Conservation (phyloP, 2,797 vertebrate species). For the Muscicapa striata region DNA sequence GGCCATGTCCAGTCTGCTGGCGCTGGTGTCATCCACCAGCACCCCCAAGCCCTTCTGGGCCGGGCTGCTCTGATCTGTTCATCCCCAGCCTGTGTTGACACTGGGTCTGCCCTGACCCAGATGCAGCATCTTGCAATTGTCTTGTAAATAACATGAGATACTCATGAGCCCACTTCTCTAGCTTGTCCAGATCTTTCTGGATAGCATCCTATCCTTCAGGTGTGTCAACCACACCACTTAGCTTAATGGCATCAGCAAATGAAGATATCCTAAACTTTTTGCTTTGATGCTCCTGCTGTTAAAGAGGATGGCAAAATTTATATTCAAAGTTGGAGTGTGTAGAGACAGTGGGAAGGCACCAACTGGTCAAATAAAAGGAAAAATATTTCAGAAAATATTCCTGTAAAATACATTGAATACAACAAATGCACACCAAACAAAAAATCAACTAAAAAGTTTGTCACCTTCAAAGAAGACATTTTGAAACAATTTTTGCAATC, state of each 20-base stretch:
- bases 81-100: not conserved
- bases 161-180: not conserved
- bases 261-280: not conserved
- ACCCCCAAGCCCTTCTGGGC: no score
- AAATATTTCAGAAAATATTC: not conserved
- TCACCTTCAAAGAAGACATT: not conserved
- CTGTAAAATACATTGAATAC: not conserved
- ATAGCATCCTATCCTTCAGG: not conserved
- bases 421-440: not conserved
- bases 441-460: not conserved
- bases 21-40: not conserved
- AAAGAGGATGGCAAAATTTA: not conserved
- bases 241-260: not conserved
- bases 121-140: not conserved
- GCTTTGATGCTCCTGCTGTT: not conserved
- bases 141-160: not conserved
- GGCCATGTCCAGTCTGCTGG: not conserved
- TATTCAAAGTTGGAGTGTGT: not conserved
- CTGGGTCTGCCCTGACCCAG: fast-evolving
- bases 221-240: fast-evolving
- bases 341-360: not conserved
- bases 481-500: not conserved
- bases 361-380: not conserved
- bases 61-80: not conserved
- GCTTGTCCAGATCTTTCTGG: not conserved